phyloP scores from a whole-genome alignment of 2,797 vertebrate species.

The Alexandromys oeconomus region DNA sequence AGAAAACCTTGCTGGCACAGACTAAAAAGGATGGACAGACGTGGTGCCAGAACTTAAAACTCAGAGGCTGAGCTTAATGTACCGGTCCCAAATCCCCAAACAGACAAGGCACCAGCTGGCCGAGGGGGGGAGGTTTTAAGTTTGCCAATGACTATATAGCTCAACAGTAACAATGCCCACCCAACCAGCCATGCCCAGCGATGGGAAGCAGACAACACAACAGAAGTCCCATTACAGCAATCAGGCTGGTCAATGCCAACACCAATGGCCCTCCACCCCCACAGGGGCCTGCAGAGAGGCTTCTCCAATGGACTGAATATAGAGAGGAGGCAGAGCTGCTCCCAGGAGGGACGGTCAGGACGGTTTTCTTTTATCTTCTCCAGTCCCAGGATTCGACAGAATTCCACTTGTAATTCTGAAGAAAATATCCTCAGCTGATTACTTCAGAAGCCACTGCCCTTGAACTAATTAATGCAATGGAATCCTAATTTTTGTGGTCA shows the following conservation, averaged over 20 bases:
- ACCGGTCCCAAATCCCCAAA: conserved; percentile 51
- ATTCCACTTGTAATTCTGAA: conserved; percentile 20
- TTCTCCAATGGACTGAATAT: accelerated
- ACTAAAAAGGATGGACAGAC: neutral
- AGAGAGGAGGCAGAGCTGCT: neutral
- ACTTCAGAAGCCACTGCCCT: neutral
- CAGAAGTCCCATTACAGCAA: neutral
- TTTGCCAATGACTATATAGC: conserved; percentile 27
- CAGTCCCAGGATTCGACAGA: neutral
- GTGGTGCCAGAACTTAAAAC: neutral
- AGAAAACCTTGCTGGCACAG: conserved; percentile 26
- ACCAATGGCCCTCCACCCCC: accelerated
- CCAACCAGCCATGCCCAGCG: neutral
- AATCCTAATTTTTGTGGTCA: conserved; percentile 17
- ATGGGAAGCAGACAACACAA: neutral
- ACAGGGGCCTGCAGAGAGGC: neutral
- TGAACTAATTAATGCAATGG: neutral
- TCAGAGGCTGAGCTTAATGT: conserved; percentile 53
- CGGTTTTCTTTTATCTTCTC: neutral
- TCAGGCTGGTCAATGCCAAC: neutral
- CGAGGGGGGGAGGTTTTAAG: conserved; percentile 60
- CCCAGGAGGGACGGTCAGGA: neutral
- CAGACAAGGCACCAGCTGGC: conserved; percentile 16
- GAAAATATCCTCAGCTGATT: neutral
- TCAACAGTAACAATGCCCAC: conserved; percentile 49